A percentile compares a stretch with the other conserved stretches of the same genome.
Evolutionary conservation across 2,888 invertebrate genomes (phyloP).

Genomic region (Xylocampa areola): DNA sequence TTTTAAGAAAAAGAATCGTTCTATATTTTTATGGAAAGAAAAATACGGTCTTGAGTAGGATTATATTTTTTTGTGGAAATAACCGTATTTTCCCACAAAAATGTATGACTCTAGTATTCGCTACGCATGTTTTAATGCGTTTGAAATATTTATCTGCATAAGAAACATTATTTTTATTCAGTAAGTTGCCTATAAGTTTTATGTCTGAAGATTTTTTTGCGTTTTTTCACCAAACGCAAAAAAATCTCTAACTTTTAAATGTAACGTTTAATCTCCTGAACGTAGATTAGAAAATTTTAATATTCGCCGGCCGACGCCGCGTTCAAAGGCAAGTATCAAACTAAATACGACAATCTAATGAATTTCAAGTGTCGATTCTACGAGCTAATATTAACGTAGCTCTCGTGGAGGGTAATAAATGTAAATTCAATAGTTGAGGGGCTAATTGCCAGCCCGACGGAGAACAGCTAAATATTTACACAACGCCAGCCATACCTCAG

Average conservation of each 20-base stretch:
- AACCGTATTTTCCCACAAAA: too few relatives aligned
- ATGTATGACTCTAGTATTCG: too few relatives aligned
- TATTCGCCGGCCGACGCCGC: slow-evolving; percentile 17
- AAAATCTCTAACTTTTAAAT: neutral
- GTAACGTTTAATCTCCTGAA: neutral
- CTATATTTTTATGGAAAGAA: too few relatives aligned
- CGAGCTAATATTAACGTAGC: slow-evolving; percentile 86
- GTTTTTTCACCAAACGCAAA: too few relatives aligned
- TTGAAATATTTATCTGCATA: too few relatives aligned
- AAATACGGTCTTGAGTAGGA: too few relatives aligned
- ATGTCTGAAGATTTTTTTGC: too few relatives aligned
- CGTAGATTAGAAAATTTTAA: slow-evolving; percentile 21
- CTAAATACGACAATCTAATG: slow-evolving; percentile 63
- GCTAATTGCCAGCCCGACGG: slow-evolving; percentile 72
- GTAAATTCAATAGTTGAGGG: slow-evolving; percentile 83
- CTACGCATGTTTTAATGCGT: too few relatives aligned
- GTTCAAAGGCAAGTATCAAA: slow-evolving; percentile 43
- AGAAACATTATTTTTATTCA: too few relatives aligned
- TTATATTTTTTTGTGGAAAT: too few relatives aligned
- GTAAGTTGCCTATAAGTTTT: too few relatives aligned
- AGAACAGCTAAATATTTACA: slow-evolving; percentile 80
- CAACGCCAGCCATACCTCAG: slow-evolving; percentile 72
- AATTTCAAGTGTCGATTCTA: slow-evolving; percentile 79
- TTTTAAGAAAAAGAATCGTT: too few relatives aligned
- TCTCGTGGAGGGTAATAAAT: slow-evolving; percentile 82